These are phyloP conservation scores for Enteromius thamalakanensis DNA, from an alignment of 2,797 vertebrate genomes.

Conservation along the genomic window DNA sequence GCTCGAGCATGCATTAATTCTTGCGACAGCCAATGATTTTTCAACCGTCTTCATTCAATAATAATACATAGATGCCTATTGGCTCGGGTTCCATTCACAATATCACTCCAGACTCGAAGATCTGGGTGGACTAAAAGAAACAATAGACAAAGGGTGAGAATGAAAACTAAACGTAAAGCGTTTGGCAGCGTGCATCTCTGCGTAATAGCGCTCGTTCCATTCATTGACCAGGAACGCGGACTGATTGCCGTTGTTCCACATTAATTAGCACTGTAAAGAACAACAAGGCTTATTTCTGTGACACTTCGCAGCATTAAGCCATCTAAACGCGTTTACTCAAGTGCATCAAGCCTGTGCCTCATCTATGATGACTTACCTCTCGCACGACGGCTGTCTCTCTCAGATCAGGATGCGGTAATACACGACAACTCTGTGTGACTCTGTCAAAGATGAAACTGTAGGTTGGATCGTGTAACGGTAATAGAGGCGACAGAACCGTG, in stretches of 20 bases:
- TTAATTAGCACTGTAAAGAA: neutral
- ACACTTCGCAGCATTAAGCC: neutral
- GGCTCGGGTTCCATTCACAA: conserved; percentile 45
- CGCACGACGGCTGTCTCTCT: conserved; percentile 23
- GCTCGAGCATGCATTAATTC: neutral
- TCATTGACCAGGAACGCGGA: conserved; percentile 29
- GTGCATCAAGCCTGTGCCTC: conserved; percentile 3
- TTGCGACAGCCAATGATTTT: conserved; percentile 37
- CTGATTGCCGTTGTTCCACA: conserved; percentile 26
- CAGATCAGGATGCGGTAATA: conserved; percentile 30
- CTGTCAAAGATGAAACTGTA: conserved; percentile 31
- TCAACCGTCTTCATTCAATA: conserved; percentile 32
- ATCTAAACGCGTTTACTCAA: neutral
- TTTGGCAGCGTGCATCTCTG: conserved; percentile 19
- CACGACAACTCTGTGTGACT: conserved; percentile 41
- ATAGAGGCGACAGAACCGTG: neutral
- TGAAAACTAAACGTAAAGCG: neutral
- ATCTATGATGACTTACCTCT: conserved; percentile 31
- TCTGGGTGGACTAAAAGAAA: conserved; percentile 29
- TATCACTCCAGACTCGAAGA: neutral
- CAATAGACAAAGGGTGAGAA: conserved; percentile 31
- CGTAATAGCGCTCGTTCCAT: conserved; percentile 31
- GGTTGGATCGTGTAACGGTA: conserved; percentile 13
- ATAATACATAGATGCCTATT: conserved; percentile 18
- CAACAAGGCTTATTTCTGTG: neutral